Percentiles rank a stretch among this genome's conserved stretches.
Conservation (phyloP, 2,113 vertebrate genomes). For the Sula dactylatra region DNA sequence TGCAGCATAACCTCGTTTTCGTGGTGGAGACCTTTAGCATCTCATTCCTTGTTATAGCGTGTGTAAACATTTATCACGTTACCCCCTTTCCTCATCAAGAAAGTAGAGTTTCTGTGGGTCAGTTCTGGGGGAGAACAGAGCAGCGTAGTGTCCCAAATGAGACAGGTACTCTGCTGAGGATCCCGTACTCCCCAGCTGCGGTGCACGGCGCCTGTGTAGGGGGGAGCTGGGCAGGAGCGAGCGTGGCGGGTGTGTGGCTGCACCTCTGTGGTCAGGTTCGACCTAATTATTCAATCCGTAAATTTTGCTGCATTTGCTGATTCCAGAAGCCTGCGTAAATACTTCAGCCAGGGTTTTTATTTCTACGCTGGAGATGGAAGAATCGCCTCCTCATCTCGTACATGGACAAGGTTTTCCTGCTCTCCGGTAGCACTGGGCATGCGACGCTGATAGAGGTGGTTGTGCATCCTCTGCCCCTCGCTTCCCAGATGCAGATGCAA, state of each 20-base stretch:
- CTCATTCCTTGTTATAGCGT: background rate
- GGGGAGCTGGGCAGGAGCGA: background rate
- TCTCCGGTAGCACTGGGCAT: background rate
- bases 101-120: background rate
- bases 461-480: background rate
- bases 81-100: background rate
- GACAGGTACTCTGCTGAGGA: background rate
- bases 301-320: background rate
- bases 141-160: background rate
- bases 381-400: rapidly evolving
- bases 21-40: background rate
- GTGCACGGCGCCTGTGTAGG: background rate
- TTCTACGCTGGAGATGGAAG: background rate
- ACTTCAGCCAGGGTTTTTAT: background rate
- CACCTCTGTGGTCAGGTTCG: background rate
- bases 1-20: background rate
- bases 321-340: background rate
- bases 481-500: background rate
- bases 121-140: background rate
- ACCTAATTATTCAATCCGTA: background rate
- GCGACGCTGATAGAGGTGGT: rapidly evolving
- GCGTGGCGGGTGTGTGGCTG: rapidly evolving
- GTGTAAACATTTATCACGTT: rapidly evolving
- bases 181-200: background rate
- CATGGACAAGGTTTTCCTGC: rapidly evolving